Evolutionary conservation across 1,140 invertebrate species (phyloP).

Genomic region (Halyomorpha halys): DNA sequence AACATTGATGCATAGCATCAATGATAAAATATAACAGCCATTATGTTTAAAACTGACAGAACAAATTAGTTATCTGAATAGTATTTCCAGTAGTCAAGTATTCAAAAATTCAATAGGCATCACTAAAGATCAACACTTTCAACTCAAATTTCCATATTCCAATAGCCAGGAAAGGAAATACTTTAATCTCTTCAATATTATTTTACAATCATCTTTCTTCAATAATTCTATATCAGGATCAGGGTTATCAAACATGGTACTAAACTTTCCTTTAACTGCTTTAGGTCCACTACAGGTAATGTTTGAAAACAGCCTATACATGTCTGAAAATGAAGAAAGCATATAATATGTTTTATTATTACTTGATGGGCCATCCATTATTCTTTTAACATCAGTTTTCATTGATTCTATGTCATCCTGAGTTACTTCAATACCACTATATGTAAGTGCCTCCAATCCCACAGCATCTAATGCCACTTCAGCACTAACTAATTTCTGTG

Average conservation of each 20-base stretch:
- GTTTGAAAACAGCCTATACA: slow-evolving; percentile 42
- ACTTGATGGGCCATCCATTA: slow-evolving; percentile 40
- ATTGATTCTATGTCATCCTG: slow-evolving; percentile 35
- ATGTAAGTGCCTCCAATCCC: slow-evolving; percentile 44
- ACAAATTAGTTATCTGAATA: too few species aligned
- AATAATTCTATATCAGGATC: too few species aligned
- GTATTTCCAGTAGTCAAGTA: too few species aligned
- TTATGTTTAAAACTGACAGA: too few species aligned
- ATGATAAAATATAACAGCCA: too few species aligned
- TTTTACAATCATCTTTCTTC: too few species aligned
- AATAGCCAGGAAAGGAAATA: too few species aligned
- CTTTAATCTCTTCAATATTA: too few species aligned
- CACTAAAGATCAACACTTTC: too few species aligned
- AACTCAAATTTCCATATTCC: too few species aligned
- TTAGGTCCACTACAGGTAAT: slow-evolving; percentile 38
- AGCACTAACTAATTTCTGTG: slow-evolving; percentile 48
- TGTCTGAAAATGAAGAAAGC: slow-evolving; percentile 48
- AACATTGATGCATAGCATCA: too few species aligned
- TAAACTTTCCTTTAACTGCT: slow-evolving; percentile 37
- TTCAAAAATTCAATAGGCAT: too few species aligned
- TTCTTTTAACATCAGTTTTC: slow-evolving; percentile 37
- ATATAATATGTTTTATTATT: slow-evolving; percentile 40
- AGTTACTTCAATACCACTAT: slow-evolving; percentile 35
- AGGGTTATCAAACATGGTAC: slow-evolving; percentile 42
- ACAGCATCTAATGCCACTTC: slow-evolving; percentile 51